Evolutionary conservation across 2,797 vertebrate genomes (phyloP).

Genomic region (Bovichtus diacanthus): DNA sequence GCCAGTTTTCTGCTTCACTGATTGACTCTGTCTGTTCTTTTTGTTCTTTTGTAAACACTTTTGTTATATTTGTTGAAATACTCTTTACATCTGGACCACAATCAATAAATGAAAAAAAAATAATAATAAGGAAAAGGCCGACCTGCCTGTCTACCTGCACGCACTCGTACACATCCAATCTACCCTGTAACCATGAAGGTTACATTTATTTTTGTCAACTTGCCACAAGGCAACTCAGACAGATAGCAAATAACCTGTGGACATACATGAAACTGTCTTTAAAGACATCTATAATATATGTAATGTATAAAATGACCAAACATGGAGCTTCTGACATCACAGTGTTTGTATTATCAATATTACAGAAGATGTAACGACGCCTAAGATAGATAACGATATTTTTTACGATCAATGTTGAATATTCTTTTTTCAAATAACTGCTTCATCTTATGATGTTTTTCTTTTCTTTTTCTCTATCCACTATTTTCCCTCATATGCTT

Average conservation of each 20-base stretch:
- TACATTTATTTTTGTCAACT: neutral
- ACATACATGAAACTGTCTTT: neutral
- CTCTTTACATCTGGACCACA: too few relatives aligned
- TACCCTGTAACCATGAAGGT: neutral
- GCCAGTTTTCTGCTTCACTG: neutral
- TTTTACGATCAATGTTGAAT: too few relatives aligned
- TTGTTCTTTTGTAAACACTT: neutral
- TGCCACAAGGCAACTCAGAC: neutral
- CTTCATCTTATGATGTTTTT: neutral
- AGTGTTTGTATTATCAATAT: neutral
- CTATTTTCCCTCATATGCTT: neutral
- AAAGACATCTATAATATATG: neutral
- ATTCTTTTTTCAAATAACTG: neutral
- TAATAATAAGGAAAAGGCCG: too few relatives aligned
- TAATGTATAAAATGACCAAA: neutral
- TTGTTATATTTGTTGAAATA: too few relatives aligned
- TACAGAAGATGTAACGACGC: neutral
- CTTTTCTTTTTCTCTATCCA: neutral
- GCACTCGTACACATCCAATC: neutral
- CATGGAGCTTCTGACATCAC: neutral
- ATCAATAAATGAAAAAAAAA: too few relatives aligned
- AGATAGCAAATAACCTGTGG: slow-evolving; percentile 1
- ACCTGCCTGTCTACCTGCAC: too few relatives aligned
- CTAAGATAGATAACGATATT: neutral
- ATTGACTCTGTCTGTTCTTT: neutral